Evolutionary conservation across 2,888 invertebrate species (phyloP), one percentile per base, ranked within the genome.

Genomic region (Protodeltote pygarga): DNA sequence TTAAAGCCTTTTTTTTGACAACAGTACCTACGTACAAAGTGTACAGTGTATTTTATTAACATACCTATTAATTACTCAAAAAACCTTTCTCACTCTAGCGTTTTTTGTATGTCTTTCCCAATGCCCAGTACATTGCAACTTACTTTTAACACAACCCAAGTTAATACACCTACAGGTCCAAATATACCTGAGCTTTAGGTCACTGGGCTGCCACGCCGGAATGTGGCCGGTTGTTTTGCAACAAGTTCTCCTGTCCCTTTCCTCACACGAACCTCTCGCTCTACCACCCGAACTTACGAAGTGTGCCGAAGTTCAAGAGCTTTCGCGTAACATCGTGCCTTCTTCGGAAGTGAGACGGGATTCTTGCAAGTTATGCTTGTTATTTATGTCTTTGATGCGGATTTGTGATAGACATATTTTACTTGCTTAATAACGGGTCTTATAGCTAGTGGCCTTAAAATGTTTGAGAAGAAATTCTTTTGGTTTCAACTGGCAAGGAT

Each of bases 171-270:
- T 46, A 64, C 54, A 70, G 54, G 59, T 69, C 63, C 67, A 50
- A 45, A 52, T 50, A 29, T 62, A 63, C 52, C 62, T 44, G 59
- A 78, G 82, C 85, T 88, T 87, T 90, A 79, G 91, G 91, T 91
- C 87, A 92, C 81, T 91, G 84, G 91, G 90, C 88, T 88, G 87
- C 66, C 54, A 53, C 73, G 38, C 31, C 61, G 88, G 91, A 90
- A 91, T 90, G 91, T 79, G 81, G 84, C 73, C 83, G 79, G 75
- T 74, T 77, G 81, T 87, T 89, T 91, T 81, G 90, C 89, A 89
- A 89, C 88, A 89, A 88, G 89, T 90, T 89, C 83, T 75, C 53
- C 66, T 64, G 39, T 82, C 85, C 69, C 83, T 62, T 71, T 73
- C 78, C 23, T 58, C 50, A 19, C 29, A 46, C 21, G 11, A 38